Percentiles rank a stretch among this genome's conserved stretches.
These are phyloP conservation scores for Tetrax tetrax DNA, from an alignment of 2,113 vertebrate species.

Conservation along the genomic window DNA sequence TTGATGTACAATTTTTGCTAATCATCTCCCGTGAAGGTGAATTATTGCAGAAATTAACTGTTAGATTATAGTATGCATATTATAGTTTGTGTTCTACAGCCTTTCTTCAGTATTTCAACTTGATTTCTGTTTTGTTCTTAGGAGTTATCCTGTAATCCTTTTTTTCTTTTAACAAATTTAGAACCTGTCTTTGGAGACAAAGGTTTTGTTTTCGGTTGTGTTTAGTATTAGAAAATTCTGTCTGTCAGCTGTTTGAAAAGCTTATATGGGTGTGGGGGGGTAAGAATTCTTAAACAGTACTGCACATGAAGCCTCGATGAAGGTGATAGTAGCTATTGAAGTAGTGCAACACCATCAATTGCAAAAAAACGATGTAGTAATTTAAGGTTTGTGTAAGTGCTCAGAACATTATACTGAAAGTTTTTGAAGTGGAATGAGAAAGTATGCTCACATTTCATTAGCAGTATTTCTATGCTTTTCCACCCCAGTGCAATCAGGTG, in stretches of 20 bases:
- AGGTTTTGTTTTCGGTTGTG: background rate
- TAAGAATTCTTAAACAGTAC: background rate
- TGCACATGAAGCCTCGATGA: background rate
- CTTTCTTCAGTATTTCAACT: background rate
- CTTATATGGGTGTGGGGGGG: rapidly evolving
- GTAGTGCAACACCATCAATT: background rate
- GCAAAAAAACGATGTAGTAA: background rate
- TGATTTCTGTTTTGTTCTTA: background rate
- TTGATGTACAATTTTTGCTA: background rate
- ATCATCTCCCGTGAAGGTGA: background rate
- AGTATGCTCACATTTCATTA: background rate
- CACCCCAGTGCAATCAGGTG: background rate
- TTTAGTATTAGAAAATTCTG: background rate
- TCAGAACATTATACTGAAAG: background rate
- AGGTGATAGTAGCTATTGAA: background rate
- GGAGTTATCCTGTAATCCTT: background rate
- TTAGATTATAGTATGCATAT: background rate
- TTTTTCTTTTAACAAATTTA: background rate
- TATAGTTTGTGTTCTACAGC: background rate
- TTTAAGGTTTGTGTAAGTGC: background rate
- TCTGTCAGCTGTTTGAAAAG: background rate
- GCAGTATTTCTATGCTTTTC: background rate
- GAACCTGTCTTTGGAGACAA: background rate
- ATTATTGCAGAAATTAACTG: background rate
- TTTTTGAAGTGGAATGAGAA: background rate